These are phyloP conservation scores for Benitochromis conjunctus DNA, from an alignment of 2,113 vertebrate genomes.

Conservation along the genomic window DNA sequence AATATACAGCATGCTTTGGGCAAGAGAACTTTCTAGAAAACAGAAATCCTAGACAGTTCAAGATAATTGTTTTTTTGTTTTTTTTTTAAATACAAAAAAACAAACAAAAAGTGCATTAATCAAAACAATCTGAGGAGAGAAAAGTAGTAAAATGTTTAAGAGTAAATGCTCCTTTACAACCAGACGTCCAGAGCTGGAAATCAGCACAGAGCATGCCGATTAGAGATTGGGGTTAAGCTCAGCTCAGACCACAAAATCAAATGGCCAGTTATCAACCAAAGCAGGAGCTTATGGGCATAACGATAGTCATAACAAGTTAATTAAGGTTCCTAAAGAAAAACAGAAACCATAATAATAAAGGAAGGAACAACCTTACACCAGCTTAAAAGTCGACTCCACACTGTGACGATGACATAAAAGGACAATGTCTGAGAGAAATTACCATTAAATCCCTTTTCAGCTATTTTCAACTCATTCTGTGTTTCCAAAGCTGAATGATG, in stretches of 20 bases:
- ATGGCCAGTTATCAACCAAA: neutral
- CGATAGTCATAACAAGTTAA: neutral
- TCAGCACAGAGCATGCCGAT: neutral
- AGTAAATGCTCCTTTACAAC: neutral
- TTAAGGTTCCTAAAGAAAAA: neutral
- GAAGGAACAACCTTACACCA: neutral
- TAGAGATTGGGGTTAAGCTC: constrained; percentile 22
- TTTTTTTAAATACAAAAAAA: neutral
- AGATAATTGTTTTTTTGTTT: neutral
- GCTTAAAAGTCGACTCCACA: neutral
- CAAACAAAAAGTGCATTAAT: neutral
- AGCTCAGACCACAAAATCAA: constrained; percentile 12
- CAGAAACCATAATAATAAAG: neutral
- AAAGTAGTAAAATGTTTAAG: neutral
- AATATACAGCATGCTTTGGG: neutral
- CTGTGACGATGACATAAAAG: neutral
- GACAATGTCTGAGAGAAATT: neutral
- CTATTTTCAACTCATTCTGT: neutral
- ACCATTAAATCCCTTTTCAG: neutral
- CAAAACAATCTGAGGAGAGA: neutral
- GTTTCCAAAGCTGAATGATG: neutral
- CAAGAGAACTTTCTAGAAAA: neutral
- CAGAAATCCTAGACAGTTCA: neutral
- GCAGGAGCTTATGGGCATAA: neutral
- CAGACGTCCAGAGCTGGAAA: neutral